Evolutionary conservation across 2,797 vertebrate species (phyloP), one percentile per base, ranked within the genome.

Genomic region (Caiman crocodilus): DNA sequence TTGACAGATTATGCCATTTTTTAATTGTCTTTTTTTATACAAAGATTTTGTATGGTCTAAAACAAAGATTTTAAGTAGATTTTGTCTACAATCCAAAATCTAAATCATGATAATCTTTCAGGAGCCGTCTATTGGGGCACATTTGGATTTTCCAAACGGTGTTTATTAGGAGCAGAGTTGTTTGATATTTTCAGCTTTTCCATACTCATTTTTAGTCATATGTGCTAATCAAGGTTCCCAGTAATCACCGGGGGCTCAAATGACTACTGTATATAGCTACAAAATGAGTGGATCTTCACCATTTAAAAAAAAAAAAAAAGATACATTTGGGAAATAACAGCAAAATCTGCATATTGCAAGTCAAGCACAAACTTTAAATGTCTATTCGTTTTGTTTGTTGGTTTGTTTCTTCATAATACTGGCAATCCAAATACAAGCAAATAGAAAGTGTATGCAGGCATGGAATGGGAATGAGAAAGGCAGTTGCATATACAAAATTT

Each of bases 51-150:
- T 30, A 30, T 67, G 17, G 85, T 71, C 71, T 78, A 20, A 67
- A 92, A 42, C 16, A 32, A 63, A 89, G 64, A 83, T 84, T 65
- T 14, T n/a, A 87, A 26, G 35, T 1, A 5, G 80, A 17, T 63
- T 89, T 92, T 82, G 16, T 67, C 81, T 50, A 57, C 55, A 67
- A 67, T 42, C 92, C 35, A 42, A 89, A 87, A 76, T 65, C 56
- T 78, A 32, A 73, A 25, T 85, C 2, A 50, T 50, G 42, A 50
- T 32, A 30, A 30, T 67, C 64, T 20, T 32, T 17, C n/a, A 67
- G 64, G 64, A 67, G 30, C 64, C 23, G 11, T 30, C 18, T 69
- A 32, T 18, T 69, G 16, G 61, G 58, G 42, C 14, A 12, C 42
- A 86, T 88, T 32, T 17, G 74, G 82, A 85, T 87, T 91, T 90